These are phyloP conservation scores for Noctilio leporinus DNA, from an alignment of 2,113 vertebrate genomes.

Conservation along the genomic window DNA sequence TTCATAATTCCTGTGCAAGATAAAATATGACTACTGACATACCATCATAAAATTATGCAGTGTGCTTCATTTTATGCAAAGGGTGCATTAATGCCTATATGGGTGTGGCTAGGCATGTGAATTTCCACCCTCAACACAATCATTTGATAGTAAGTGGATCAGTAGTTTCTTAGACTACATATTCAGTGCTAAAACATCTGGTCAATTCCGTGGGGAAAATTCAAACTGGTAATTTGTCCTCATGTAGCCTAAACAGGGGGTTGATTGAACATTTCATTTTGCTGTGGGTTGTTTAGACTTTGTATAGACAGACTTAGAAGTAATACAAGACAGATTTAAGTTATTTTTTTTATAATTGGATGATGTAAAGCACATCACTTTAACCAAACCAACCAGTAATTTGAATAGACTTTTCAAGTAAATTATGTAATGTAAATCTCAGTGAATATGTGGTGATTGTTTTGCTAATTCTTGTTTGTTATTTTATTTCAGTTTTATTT, in stretches of 20 bases:
- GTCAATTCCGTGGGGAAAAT: background rate
- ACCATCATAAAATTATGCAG: constrained; percentile 17
- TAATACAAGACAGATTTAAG: background rate
- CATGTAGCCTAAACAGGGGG: background rate
- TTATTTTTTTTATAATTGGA: background rate
- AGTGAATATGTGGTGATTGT: background rate
- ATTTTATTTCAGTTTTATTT: background rate
- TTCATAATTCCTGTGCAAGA: constrained; percentile 14
- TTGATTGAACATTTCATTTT: background rate
- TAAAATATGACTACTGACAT: constrained; percentile 22
- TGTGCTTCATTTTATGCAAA: constrained; percentile 11
- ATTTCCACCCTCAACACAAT: background rate
- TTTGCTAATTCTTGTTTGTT: background rate
- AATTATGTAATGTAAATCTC: background rate
- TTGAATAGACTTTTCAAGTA: background rate
- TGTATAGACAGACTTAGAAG: background rate
- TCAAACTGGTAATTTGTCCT: background rate
- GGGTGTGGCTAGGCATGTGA: background rate
- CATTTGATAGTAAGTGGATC: background rate
- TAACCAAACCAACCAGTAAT: background rate
- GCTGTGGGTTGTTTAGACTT: background rate
- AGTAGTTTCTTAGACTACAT: background rate
- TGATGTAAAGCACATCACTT: background rate
- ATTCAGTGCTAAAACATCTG: background rate
- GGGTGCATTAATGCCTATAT: background rate